phyloP scores from a whole-genome alignment of 2,888 invertebrate genomes.

The Micoletzkya japonica region DNA sequence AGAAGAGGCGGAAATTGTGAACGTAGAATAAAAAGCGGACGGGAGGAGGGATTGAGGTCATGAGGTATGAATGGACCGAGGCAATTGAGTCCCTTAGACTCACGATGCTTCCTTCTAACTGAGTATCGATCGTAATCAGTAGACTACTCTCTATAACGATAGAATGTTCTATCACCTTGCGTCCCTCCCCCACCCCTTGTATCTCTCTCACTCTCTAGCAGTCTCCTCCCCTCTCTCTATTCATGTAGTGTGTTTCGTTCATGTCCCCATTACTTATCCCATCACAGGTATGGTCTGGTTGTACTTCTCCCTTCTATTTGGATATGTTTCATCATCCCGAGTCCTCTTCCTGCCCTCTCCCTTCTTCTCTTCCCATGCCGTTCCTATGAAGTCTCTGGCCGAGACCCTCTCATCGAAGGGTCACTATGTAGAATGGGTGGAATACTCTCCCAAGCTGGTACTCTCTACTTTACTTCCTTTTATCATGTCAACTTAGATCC shows the following conservation, averaged over 20 bases:
- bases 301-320: background rate
- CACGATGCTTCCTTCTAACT: too few relatives aligned
- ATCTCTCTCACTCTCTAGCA: conserved; percentile 21
- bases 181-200: conserved; percentile 13
- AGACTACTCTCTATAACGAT: too few relatives aligned
- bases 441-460: conserved; percentile 51
- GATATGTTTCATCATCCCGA: background rate
- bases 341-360: conserved; percentile 59
- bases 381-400: conserved; percentile 57
- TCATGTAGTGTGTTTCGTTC: background rate
- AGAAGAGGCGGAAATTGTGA: too few relatives aligned
- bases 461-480: background rate
- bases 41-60: too few relatives aligned
- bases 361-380: conserved; percentile 56
- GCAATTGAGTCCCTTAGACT: too few relatives aligned
- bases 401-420: conserved; percentile 56
- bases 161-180: too few relatives aligned
- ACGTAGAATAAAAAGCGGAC: too few relatives aligned
- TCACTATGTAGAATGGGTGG: conserved; percentile 59
- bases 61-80: too few relatives aligned
- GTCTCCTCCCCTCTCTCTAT: conserved; percentile 11
- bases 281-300: background rate
- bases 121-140: too few relatives aligned
- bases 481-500: too few relatives aligned
- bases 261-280: conserved; percentile 1